phyloP scores from a whole-genome alignment of 1,140 invertebrate species.

The Semibalanus balanoides region DNA sequence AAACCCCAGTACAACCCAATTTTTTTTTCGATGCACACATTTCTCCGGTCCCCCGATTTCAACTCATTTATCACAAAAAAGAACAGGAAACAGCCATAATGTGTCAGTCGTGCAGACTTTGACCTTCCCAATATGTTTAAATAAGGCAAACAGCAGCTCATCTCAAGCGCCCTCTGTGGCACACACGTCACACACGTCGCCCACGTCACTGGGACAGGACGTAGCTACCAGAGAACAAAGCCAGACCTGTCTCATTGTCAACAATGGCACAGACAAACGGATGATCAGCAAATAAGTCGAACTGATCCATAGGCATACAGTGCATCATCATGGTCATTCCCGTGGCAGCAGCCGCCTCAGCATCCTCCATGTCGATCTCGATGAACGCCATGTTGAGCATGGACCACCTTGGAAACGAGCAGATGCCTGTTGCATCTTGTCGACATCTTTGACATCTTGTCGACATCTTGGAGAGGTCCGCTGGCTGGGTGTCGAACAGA shows the following conservation, averaged over 20 bases:
- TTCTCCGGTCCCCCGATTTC: no score
- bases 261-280: constrained; percentile 57
- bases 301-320: constrained; percentile 19
- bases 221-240: constrained; percentile 51
- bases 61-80: no score
- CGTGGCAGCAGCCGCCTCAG: constrained; percentile 54
- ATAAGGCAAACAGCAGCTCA: no score
- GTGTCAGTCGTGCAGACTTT: no score
- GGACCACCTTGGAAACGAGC: constrained; percentile 45
- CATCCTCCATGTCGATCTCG: constrained; percentile 64
- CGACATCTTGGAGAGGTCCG: constrained; percentile 48
- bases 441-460: no score
- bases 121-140: no score
- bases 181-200: no score
- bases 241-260: constrained; percentile 38
- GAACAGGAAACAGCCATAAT: no score
- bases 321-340: constrained; percentile 20
- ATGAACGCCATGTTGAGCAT: constrained; percentile 66
- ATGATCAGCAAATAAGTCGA: constrained; percentile 40
- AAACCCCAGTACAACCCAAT: no score
- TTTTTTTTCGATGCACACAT: no score
- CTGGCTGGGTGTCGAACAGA: no score
- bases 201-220: constrained; percentile 34
- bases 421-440: constrained; percentile 29
- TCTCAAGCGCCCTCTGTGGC: no score